A percentile compares a stretch with the other conserved stretches of the same genome.
These are phyloP conservation scores for Imbricaverruca yamaguchii DNA, from an alignment of 2,888 invertebrate species.

Conservation along the genomic window DNA sequence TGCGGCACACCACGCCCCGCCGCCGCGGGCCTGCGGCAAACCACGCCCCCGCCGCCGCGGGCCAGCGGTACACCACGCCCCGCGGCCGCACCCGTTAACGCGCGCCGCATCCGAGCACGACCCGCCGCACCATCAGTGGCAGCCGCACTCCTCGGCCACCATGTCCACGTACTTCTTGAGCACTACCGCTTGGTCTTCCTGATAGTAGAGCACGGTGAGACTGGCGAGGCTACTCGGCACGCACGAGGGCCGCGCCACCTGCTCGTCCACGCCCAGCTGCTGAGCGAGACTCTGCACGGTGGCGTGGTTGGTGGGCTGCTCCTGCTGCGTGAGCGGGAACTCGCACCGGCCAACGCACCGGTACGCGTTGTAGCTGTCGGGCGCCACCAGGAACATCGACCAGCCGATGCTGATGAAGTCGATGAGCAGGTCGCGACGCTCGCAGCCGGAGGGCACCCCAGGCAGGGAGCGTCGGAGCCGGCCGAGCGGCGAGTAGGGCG, in stretches of 20 bases:
- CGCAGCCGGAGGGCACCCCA: slow-evolving; percentile 61
- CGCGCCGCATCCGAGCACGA: not conserved
- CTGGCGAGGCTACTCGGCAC: slow-evolving; percentile 89
- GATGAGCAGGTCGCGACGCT: slow-evolving; percentile 80
- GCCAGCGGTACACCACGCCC: not conserved
- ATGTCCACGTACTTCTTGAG: slow-evolving; percentile 98
- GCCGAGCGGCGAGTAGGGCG: not conserved
- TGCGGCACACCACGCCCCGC: not conserved
- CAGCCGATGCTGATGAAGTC: slow-evolving; percentile 95
- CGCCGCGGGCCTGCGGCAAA: not conserved
- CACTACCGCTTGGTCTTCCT: slow-evolving; percentile 88
- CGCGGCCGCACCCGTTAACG: not conserved
- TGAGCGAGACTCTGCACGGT: slow-evolving; percentile 95
- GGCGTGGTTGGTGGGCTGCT: slow-evolving; percentile 97
- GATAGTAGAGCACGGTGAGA: slow-evolving; percentile 93
- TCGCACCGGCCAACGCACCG: slow-evolving; percentile 91
- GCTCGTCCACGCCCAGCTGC: slow-evolving; percentile 66
- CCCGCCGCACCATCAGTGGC: slow-evolving; percentile 56
- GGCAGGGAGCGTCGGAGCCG: not conserved
- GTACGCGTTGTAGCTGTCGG: slow-evolving; percentile 90
- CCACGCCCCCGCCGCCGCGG: not conserved
- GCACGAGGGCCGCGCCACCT: slow-evolving; percentile 94
- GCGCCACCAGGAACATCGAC: slow-evolving; percentile 98
- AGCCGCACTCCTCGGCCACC: slow-evolving; percentile 96
- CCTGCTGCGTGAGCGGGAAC: slow-evolving; percentile 86